Percentiles rank a stretch among this genome's conserved stretches.
Evolutionary conservation across 2,888 invertebrate species (phyloP).

Genomic region (Azorinus chamasolen): DNA sequence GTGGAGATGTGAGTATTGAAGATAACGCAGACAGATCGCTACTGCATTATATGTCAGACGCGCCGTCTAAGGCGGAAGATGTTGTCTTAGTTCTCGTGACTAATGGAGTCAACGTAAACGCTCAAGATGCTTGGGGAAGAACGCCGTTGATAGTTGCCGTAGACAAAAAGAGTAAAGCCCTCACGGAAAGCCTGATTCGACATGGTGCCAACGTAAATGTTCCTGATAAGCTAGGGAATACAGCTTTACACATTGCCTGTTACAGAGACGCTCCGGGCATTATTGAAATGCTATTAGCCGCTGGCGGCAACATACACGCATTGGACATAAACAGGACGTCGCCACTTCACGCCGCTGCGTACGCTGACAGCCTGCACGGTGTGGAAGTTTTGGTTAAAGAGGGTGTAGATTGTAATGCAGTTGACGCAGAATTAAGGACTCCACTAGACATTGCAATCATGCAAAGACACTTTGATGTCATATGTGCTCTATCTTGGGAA

Average conservation of each 20-base stretch:
- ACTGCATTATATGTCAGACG: constrained; percentile 11
- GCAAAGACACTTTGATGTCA: constrained; percentile 5
- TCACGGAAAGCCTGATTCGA: constrained; percentile 1
- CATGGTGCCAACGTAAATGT: constrained; percentile 9
- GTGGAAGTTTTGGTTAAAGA: constrained; percentile 27
- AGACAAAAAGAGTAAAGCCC: constrained; percentile 1
- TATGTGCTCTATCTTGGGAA: neutral
- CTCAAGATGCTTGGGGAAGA: constrained; percentile 15
- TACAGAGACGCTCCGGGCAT: neutral
- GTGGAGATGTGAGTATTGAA: neutral
- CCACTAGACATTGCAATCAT: constrained; percentile 26
- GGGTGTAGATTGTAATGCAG: constrained; percentile 10
- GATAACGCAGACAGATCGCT: neutral
- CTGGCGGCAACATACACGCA: constrained; percentile 32
- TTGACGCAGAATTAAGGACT: constrained; percentile 29
- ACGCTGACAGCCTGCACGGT: constrained; percentile 15
- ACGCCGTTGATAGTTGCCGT: constrained; percentile 17
- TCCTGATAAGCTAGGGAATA: constrained; percentile 12
- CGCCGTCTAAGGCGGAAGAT: neutral
- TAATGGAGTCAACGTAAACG: constrained; percentile 9
- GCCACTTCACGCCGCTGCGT: constrained; percentile 50
- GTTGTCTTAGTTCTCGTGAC: neutral
- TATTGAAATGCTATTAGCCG: constrained; percentile 25
- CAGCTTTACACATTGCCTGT: constrained; percentile 30
- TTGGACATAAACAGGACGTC: constrained; percentile 28